These are phyloP conservation scores for Grallaria varia DNA, from an alignment of 2,113 vertebrate genomes.

Conservation along the genomic window DNA sequence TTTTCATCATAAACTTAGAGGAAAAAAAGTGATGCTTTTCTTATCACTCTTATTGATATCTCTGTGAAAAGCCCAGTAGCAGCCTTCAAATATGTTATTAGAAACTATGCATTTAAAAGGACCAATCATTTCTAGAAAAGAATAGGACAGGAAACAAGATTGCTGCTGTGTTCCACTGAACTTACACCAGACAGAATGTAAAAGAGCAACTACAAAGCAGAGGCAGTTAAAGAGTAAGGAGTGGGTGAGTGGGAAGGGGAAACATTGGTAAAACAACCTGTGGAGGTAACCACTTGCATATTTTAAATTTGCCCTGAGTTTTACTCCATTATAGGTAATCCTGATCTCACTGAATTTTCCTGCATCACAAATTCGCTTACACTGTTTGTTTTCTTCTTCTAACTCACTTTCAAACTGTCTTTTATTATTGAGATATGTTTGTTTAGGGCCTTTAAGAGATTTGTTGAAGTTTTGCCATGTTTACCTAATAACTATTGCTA, in stretches of 20 bases:
- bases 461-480: not conserved
- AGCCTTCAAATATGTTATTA: not conserved
- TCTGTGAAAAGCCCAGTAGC: not conserved
- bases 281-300: not conserved
- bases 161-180: not conserved
- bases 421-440: not conserved
- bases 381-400: not conserved
- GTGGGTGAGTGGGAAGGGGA: not conserved
- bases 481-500: not conserved
- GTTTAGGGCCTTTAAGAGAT: not conserved
- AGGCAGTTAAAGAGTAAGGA: not conserved
- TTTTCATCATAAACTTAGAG: not conserved
- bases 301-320: not conserved
- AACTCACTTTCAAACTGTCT: not conserved
- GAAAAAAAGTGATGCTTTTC: not conserved
- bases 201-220: not conserved
- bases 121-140: not conserved
- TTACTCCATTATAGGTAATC: not conserved
- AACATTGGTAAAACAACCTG: not conserved
- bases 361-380: not conserved
- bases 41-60: not conserved
- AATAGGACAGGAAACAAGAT: not conserved
- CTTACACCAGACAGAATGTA: not conserved
- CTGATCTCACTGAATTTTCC: not conserved
- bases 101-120: not conserved